Conservation (phyloP, 1,140 invertebrate species). For the Bradynema listronoti region DNA sequence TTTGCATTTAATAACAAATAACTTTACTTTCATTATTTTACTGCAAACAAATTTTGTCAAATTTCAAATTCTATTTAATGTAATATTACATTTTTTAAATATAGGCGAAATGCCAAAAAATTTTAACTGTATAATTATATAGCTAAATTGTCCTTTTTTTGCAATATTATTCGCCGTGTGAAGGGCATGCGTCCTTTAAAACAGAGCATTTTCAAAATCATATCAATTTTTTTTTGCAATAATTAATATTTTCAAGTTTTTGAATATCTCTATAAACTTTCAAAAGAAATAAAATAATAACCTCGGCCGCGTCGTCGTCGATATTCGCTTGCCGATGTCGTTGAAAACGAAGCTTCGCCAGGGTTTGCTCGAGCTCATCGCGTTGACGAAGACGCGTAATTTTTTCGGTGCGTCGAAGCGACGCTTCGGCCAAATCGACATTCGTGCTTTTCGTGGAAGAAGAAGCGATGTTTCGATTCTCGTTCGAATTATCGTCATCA, state of each 20-base stretch:
- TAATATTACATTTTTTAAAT: too few relatives aligned
- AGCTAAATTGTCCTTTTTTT: too few relatives aligned
- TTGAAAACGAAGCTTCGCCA: constrained; percentile 19
- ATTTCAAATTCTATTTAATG: too few relatives aligned
- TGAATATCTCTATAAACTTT: neutral
- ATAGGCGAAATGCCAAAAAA: too few relatives aligned
- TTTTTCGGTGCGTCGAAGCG: constrained; percentile 16
- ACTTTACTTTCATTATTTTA: too few relatives aligned
- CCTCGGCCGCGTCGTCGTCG: constrained; percentile 28
- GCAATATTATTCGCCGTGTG: neutral
- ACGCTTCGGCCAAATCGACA: constrained; percentile 8
- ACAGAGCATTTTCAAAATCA: neutral
- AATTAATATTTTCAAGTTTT: neutral
- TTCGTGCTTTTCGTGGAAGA: constrained; percentile 1
- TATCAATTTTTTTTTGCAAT: neutral
- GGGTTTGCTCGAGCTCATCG: constrained; percentile 22
- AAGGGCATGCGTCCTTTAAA: neutral
- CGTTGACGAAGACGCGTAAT: constrained; percentile 15
- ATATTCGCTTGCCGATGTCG: constrained; percentile 18
- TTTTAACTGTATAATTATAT: neutral
- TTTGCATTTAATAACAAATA: too few relatives aligned
- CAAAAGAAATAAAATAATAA: neutral
- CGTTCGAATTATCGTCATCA: constrained; percentile 7
- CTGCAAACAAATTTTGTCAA: too few relatives aligned
- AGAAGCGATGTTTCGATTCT: too few relatives aligned